Evolutionary conservation across 2,113 vertebrate species (phyloP).

Genomic region (Cyanoramphus novaezelandiae): DNA sequence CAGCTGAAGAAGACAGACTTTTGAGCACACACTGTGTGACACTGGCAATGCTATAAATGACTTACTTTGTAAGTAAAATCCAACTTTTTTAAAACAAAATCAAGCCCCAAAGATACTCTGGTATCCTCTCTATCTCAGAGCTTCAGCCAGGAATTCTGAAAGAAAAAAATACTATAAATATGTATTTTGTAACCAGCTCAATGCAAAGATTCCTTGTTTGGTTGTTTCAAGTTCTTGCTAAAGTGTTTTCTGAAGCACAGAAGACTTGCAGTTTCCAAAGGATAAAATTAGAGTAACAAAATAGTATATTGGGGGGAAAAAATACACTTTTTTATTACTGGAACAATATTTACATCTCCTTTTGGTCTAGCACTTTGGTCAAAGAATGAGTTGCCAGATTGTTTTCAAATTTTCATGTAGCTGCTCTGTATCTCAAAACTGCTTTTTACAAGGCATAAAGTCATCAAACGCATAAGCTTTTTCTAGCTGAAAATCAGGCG

Average conservation of each 20-base stretch:
- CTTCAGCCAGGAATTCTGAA: background rate
- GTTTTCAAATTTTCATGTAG: slow-evolving; percentile 9
- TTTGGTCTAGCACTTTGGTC: slow-evolving; percentile 25
- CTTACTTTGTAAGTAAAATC: background rate
- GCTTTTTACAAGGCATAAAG: slow-evolving; percentile 49
- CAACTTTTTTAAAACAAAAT: background rate
- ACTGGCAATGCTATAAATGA: background rate
- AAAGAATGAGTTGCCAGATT: slow-evolving; percentile 31
- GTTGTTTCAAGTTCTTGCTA: background rate
- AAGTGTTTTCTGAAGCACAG: background rate
- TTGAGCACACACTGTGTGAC: background rate
- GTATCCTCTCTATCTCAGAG: background rate
- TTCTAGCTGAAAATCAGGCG: slow-evolving; percentile 64
- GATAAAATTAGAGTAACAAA: background rate
- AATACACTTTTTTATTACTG: background rate
- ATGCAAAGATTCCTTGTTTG: background rate
- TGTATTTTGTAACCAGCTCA: background rate
- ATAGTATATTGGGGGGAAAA: background rate
- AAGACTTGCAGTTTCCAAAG: background rate
- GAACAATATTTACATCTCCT: slow-evolving; percentile 10
- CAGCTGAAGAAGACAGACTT: background rate
- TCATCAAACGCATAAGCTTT: slow-evolving; percentile 27
- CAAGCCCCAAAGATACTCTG: background rate
- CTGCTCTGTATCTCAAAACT: slow-evolving; percentile 25
- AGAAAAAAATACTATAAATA: background rate